phyloP scores from a whole-genome alignment of 1,140 invertebrate genomes.

The Pemphigus obesinymphae region DNA sequence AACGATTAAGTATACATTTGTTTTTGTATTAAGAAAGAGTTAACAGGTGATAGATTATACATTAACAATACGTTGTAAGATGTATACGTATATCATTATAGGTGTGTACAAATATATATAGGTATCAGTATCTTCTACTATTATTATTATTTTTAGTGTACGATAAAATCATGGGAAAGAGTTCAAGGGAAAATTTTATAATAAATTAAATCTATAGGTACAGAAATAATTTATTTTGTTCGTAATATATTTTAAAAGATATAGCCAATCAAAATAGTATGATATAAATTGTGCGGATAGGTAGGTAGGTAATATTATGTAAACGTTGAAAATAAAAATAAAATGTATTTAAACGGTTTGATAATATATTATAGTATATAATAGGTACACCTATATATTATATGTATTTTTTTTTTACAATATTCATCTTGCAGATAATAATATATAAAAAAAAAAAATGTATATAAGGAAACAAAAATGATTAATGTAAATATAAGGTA shows the following conservation, averaged over 20 bases:
- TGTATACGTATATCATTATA: not conserved
- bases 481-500: too few species aligned
- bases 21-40: too few species aligned
- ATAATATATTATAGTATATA: too few species aligned
- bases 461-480: too few species aligned
- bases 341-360: too few species aligned
- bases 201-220: not conserved
- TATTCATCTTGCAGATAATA: too few species aligned
- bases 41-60: not conserved
- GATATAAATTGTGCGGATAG: not conserved
- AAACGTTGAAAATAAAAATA: not conserved
- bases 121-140: not conserved
- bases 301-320: too few species aligned
- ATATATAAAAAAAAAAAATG: too few species aligned
- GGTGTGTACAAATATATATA: not conserved
- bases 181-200: conserved; percentile 1
- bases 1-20: too few species aligned
- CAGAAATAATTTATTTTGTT: not conserved
- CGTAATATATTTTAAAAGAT: not conserved
- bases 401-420: too few species aligned
- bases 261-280: not conserved
- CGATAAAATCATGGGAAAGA: not conserved
- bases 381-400: too few species aligned
- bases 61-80: not conserved
- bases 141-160: too few species aligned